A percentile compares a stretch with the other conserved stretches of the same genome.
These are phyloP conservation scores for Uropetala carovei DNA, from an alignment of 2,888 invertebrate species.

Conservation along the genomic window DNA sequence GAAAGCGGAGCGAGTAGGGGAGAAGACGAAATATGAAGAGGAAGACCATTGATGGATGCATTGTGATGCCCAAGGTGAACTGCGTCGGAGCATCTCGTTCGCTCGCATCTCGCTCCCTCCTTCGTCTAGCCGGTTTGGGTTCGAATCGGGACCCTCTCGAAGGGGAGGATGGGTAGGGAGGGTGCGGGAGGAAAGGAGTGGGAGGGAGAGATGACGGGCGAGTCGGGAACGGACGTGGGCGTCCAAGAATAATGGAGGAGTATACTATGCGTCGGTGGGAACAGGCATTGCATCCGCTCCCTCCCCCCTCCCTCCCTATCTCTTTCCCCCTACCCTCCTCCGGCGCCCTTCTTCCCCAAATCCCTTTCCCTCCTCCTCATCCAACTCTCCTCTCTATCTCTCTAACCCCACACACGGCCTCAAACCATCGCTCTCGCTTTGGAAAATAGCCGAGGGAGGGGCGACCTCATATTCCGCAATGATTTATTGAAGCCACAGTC, in stretches of 20 bases:
- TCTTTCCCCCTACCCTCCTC: not conserved
- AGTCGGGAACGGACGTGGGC: not conserved
- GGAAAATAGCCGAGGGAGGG: conserved; percentile 20
- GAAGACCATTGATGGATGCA: not conserved
- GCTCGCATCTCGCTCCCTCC: not conserved
- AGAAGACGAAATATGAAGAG: not conserved
- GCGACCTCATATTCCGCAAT: conserved; percentile 32
- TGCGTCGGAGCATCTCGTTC: not conserved
- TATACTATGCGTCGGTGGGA: no score
- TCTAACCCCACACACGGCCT: not conserved
- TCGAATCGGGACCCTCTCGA: not conserved
- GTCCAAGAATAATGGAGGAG: no score
- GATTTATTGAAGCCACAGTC: conserved; percentile 30
- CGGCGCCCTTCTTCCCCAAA: no score
- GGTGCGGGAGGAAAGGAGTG: not conserved
- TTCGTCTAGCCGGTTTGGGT: not conserved
- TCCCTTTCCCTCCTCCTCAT: not conserved
- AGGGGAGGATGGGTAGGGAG: not conserved
- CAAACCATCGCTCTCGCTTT: conserved; percentile 12
- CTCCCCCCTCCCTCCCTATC: not conserved
- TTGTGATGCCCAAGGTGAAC: conserved; percentile 11
- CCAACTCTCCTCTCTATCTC: not conserved
- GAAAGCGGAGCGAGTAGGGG: not conserved
- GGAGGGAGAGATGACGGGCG: not conserved
- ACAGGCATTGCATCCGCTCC: not conserved